Base-by-base conservation (phyloP, 2,113 vertebrate species). In the Perca fluviatilis region DNA sequence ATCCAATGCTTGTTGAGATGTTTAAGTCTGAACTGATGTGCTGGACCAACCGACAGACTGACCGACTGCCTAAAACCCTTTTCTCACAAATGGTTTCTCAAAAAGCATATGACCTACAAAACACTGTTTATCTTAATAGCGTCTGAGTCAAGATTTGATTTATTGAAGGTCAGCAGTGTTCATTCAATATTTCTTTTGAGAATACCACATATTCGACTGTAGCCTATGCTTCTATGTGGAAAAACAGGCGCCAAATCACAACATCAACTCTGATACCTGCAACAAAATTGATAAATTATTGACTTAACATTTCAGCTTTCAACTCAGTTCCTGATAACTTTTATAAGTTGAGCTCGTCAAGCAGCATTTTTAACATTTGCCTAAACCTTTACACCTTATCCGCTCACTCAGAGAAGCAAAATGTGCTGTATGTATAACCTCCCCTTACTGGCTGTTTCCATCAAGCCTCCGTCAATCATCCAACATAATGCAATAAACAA, bases 91-190 rank as follows among this genome's bases (percentile, higher is more conserved):
- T 47, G 14, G 40, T 25, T 65, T 65, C n/a, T 47, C 8, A 3
- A 18, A 30, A 67, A 43, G 2, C 16, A 60, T 53, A 57, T n/a
- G 47, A 12, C 40, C 12, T 16, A 46, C 51, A 71, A 50, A 74
- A 47, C 64, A 53, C 49, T 25, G 36, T 58, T 74, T 68, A 75
- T 78, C 75, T 88, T 72, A 64, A 77, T 77, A 72, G 47, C 21
- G 43, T 68, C 54, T 63, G 50, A 74, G 72, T 66, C 43, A 1
- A 60, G 30, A 82, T 76, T 57, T 27, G 46, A 82, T 87, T 73
- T 58, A 74, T 19, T 74, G 68, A 86, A 84, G 80, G 86, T 84
- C 83, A 86, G 62, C 70, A n/a, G 43, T 51, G 56, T 71, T 72
- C 65, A 58, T 83, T 77, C 49, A 77, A 83, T 80, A 69, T 73